phyloP scores from a whole-genome alignment of 2,797 vertebrate species.

The Sebastes jordani region DNA sequence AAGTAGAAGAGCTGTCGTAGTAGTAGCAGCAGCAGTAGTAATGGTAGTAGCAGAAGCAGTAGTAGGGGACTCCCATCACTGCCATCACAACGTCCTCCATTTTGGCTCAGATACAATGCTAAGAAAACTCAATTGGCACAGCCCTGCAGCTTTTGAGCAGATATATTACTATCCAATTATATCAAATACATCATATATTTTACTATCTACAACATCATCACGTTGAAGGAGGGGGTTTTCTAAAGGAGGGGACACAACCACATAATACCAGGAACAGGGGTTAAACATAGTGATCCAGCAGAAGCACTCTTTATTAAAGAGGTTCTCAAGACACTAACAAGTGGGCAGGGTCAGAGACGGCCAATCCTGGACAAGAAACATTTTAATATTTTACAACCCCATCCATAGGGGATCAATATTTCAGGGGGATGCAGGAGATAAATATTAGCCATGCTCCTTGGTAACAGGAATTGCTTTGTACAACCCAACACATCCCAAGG shows the following conservation, averaged over 20 bases:
- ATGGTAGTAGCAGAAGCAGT: constrained; percentile 76
- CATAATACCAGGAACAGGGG: constrained; percentile 38
- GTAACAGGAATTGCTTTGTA: constrained; percentile 4
- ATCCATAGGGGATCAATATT: constrained; percentile 11
- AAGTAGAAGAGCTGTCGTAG: constrained; percentile 68
- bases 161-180: constrained; percentile 71
- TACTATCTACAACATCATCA: constrained; percentile 60
- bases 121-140: constrained; percentile 68
- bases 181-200: constrained; percentile 58
- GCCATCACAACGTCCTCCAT: constrained; percentile 74
- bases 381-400: neutral
- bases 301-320: constrained; percentile 43
- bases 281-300: constrained; percentile 42
- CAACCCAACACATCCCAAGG: neutral
- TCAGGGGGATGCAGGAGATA: neutral
- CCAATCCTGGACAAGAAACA: constrained; percentile 66
- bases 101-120: constrained; percentile 72
- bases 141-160: constrained; percentile 78
- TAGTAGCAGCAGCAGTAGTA: constrained; percentile 66
- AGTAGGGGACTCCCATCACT: constrained; percentile 73
- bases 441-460: constrained; percentile 1
- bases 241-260: constrained; percentile 56
- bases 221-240: constrained; percentile 14
- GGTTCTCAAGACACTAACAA: constrained; percentile 51
- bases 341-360: constrained; percentile 31